Evolutionary conservation across 2,113 vertebrate genomes (phyloP), one percentile per base, ranked within the genome.

Genomic region (Coturnix japonica): DNA sequence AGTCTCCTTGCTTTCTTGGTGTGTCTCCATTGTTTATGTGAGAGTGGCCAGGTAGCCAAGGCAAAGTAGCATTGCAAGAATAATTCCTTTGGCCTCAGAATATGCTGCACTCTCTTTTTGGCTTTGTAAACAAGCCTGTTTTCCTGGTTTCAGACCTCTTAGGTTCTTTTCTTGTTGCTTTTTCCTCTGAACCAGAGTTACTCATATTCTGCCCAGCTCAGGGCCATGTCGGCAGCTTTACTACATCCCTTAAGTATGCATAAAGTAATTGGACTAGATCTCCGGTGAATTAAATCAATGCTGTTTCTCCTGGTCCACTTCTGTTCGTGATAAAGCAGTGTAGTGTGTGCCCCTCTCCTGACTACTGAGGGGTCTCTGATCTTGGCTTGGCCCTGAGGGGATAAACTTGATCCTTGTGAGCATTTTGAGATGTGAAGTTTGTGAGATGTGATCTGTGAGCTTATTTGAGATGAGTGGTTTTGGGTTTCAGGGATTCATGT

Each of bases 1-100:
- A 95, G 81, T 83, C 90, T 95, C 72, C 83, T 85, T 81, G 88
- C 94, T 94, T 96, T 93, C 94, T 96, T 96, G 93, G 93, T 97
- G 92, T 94, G 89, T 80, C 84, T 96, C 93, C 93, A 93, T 96
- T 97, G 96, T 97, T 97, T 96, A 96, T 87, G 71, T 93, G 92
- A 96, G 83, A 86, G 81, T 89, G 93, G 92, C 95, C 93, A 91
- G 96, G 92, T 94, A 97, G 95, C 96, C 91, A 95, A 96, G 89
- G 93, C 95, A 93, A 95, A 96, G 49, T 71, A 87, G 87, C 2
- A 39, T 81, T 95, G 94, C 30, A 13, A 91, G 75, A 85, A 92
- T 95, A 80, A 56, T 82, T 95, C 79, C 46, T 70, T 86, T 39
- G 63, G 81, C 80, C 81, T 94, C 91, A 83, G 66, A 96, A 93